These are phyloP conservation scores for Hippocampus comes DNA, from an alignment of 2,113 vertebrate species.

Conservation along the genomic window DNA sequence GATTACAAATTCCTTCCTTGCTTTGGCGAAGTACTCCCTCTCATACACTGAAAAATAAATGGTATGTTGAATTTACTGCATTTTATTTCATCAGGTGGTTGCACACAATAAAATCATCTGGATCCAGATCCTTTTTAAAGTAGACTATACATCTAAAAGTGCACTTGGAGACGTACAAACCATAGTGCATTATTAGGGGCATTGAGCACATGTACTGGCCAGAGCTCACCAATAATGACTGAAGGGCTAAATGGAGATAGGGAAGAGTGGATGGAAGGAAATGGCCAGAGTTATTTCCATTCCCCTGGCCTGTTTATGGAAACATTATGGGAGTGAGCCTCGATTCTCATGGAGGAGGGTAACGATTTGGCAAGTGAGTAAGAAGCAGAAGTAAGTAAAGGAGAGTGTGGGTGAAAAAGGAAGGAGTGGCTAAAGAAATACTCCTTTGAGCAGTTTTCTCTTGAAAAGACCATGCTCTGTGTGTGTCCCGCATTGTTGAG, in stretches of 20 bases:
- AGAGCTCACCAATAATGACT: slow-evolving; percentile 34
- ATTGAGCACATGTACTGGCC: slow-evolving; percentile 45
- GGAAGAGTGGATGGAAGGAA: slow-evolving; percentile 42
- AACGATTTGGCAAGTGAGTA: slow-evolving; percentile 34
- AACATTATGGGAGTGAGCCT: slow-evolving; percentile 63
- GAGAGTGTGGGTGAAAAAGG: slow-evolving; percentile 24
- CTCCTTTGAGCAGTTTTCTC: slow-evolving; percentile 60
- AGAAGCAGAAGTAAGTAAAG: slow-evolving; percentile 38
- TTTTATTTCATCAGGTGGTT: too few relatives aligned
- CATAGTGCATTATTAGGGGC: slow-evolving; percentile 52
- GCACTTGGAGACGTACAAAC: slow-evolving; percentile 37
- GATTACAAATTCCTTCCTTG: neutral
- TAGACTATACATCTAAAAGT: slow-evolving; percentile 22
- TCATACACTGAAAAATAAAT: neutral
- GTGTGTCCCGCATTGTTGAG: slow-evolving; percentile 67
- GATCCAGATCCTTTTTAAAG: too few relatives aligned
- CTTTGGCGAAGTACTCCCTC: neutral
- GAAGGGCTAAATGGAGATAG: slow-evolving; percentile 5
- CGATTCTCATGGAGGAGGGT: slow-evolving; percentile 64
- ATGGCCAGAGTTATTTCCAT: slow-evolving; percentile 71
- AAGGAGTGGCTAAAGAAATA: slow-evolving; percentile 39
- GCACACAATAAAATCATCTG: too few relatives aligned
- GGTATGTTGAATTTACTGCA: too few relatives aligned
- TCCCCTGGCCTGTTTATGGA: slow-evolving; percentile 68
- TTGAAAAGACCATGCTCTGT: slow-evolving; percentile 58